Evolutionary conservation across 2,888 invertebrate species (phyloP).

Genomic region (Fissipunctia ypsillon): DNA sequence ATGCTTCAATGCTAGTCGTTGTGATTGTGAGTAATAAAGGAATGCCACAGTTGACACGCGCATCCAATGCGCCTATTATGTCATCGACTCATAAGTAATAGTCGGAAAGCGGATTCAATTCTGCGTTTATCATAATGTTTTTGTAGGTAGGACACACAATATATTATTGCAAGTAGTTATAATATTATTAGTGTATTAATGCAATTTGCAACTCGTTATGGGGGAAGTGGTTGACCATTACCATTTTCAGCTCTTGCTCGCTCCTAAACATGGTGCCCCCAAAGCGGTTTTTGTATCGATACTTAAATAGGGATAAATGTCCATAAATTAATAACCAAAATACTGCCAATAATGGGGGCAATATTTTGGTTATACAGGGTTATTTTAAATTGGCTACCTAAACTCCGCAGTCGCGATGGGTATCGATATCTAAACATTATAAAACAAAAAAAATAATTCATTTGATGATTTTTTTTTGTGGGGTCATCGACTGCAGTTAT

Average conservation of each 20-base stretch:
- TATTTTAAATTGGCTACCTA: no score
- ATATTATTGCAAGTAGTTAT: background rate
- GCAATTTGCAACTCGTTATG: background rate
- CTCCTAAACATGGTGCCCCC: background rate
- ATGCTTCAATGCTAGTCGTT: conserved; percentile 34
- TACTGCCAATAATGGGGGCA: background rate
- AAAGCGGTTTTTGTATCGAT: background rate
- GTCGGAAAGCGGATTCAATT: conserved; percentile 50
- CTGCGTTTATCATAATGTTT: conserved; percentile 12
- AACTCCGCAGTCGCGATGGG: no score
- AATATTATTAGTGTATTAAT: background rate
- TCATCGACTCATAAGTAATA: conserved; percentile 48
- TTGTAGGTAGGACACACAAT: background rate
- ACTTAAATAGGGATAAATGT: background rate
- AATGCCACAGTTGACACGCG: conserved; percentile 53
- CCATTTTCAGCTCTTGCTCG: background rate
- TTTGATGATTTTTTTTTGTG: no score
- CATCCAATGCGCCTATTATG: conserved; percentile 50
- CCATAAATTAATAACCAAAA: background rate
- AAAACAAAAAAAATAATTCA: no score
- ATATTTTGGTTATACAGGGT: background rate
- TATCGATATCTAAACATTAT: no score
- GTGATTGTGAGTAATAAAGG: conserved; percentile 41
- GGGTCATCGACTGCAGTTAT: no score
- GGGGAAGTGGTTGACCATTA: background rate